phyloP scores from a whole-genome alignment of 2,888 invertebrate species.

The Campoletis raptor region DNA sequence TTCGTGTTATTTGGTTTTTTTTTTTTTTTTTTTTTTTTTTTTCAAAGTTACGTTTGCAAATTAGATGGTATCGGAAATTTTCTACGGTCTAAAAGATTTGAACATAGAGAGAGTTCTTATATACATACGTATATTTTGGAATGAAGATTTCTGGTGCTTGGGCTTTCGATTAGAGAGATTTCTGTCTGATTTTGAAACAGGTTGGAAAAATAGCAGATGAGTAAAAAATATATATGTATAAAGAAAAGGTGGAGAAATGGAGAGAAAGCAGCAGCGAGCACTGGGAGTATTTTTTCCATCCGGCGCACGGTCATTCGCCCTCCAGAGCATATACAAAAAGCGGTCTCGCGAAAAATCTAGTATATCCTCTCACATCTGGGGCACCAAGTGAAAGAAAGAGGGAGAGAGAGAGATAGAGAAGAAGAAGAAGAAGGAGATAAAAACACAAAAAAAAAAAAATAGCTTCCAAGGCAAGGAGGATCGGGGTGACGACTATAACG shows the following conservation, averaged over 20 bases:
- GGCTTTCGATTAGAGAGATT: constrained; percentile 43
- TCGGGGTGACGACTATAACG: constrained; percentile 29
- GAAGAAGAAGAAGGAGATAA: not conserved
- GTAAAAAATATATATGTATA: constrained; percentile 27
- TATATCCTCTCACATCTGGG: constrained; percentile 62
- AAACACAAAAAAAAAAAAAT: not conserved
- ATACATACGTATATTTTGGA: not conserved
- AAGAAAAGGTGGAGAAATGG: constrained; percentile 24
- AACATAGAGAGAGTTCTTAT: not conserved
- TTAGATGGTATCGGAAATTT: constrained; percentile 3
- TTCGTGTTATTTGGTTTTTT: too few species aligned
- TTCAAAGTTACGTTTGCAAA: not conserved
- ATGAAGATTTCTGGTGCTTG: constrained; percentile 22
- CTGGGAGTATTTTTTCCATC: constrained; percentile 31
- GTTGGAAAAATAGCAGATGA: constrained; percentile 22
- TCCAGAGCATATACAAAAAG: constrained; percentile 34
- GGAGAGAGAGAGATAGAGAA: constrained; percentile 8
- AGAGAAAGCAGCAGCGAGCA: constrained; percentile 5
- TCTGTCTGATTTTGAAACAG: constrained; percentile 2
- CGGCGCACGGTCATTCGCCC: constrained; percentile 64
- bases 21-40: not conserved
- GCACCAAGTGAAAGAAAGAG: constrained; percentile 17
- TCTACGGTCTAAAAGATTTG: not conserved
- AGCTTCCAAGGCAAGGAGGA: constrained; percentile 4
- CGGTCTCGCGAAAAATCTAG: constrained; percentile 56